Base-by-base conservation (phyloP, 2,888 invertebrate species). In the Limenitis camilla region DNA sequence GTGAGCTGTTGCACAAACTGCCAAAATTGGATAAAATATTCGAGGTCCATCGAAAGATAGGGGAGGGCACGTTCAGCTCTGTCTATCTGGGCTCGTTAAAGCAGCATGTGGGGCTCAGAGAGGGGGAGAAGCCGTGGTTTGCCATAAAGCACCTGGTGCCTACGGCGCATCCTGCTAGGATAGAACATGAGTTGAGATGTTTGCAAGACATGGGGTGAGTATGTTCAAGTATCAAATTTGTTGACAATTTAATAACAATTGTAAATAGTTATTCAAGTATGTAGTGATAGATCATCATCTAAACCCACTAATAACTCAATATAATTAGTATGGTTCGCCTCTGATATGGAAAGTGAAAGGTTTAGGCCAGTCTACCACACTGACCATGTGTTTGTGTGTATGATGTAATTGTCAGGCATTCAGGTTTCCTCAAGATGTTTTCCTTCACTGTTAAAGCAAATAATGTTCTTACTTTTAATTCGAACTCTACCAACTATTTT, bases 121-220 rank as follows among this genome's bases (percentile, higher is more conserved):
- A 80, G 1, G 60, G 74, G 5, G 71, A 81, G 49, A 89, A 89
- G 44, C 88, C 90, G 60, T 88, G 90, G 76, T 95, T 92, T 81
- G 96, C 96, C 3, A 89, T 96, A 52, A 96, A 96, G 73, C 94
- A 96, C 81, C 89, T 96, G 44, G 92, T 96, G 61, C 96, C 96
- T 5, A 96, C 96, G 2, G 93, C 94, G 58, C 94, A 95, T 74
- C 96, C 96, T 0, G 90, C 91, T 41, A 88, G 96, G 56, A 92
- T 96, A 49, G 92, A 93, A 70, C 92, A 92, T 66, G 96, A 96
- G 81, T 80, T 96, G 48, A 89, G 91, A 60, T 96, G 95, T 71
- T 88, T 96, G 62, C 91, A 91, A 64, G 89, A 92, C 60, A 93
- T 94, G 68, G 94, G 94, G 94, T 94, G 79, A 71, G 66, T 5